phyloP scores from a whole-genome alignment of 2,888 invertebrate genomes.

The Spisula solida region DNA sequence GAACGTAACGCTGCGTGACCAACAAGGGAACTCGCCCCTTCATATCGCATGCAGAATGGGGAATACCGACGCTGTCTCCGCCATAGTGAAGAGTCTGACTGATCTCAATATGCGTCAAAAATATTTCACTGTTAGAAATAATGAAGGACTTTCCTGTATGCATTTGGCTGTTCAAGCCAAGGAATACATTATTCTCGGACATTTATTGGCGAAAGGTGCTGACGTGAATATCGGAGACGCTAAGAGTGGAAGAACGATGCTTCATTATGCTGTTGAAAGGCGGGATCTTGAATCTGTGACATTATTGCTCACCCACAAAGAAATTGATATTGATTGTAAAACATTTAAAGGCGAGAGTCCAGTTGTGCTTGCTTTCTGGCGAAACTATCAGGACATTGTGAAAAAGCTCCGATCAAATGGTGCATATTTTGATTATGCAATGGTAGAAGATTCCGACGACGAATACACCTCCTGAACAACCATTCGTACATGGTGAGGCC shows the following conservation, averaged over 20 bases:
- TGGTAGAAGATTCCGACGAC: conserved; percentile 60
- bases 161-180: conserved; percentile 69
- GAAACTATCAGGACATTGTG: conserved; percentile 67
- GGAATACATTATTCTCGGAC: conserved; percentile 63
- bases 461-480: conserved; percentile 42
- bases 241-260: conserved; percentile 73
- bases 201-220: conserved; percentile 70
- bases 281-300: conserved; percentile 62
- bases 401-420: conserved; percentile 60
- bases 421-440: conserved; percentile 63
- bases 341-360: conserved; percentile 74
- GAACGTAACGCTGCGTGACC: conserved; percentile 58
- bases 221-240: conserved; percentile 73
- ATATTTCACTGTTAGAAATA: conserved; percentile 68
- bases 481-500: neutral
- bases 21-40: conserved; percentile 66
- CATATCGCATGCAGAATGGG: conserved; percentile 65
- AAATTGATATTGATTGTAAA: conserved; percentile 69
- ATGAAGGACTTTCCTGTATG: conserved; percentile 69
- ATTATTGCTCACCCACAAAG: conserved; percentile 61
- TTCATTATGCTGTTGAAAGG: conserved; percentile 71
- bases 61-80: conserved; percentile 45
- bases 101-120: conserved; percentile 36
- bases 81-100: conserved; percentile 47
- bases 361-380: conserved; percentile 66